Percentiles rank a stretch among this genome's conserved stretches.
Evolutionary conservation across 2,888 invertebrate species (phyloP).

Genomic region (Amiota communis): DNA sequence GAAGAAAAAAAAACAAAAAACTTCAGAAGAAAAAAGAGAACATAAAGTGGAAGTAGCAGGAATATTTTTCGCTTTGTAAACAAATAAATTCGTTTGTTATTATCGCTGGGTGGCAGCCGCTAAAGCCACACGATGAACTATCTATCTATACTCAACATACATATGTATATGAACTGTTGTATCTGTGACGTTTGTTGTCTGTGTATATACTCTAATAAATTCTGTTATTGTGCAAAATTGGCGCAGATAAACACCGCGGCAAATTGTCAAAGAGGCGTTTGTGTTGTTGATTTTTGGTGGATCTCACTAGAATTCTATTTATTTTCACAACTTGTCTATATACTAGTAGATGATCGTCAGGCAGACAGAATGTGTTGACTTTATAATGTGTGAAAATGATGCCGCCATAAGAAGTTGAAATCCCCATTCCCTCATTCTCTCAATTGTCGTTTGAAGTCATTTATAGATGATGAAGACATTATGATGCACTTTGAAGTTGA

Average conservation of each 20-base stretch:
- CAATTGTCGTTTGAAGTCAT: background rate
- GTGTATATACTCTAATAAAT: conserved; percentile 12
- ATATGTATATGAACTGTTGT: no score
- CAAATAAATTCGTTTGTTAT: conserved; percentile 65
- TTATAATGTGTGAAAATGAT: conserved; percentile 2
- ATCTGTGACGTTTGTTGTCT: no score
- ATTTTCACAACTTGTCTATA: background rate
- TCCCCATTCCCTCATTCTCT: background rate
- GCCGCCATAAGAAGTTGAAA: conserved; percentile 18
- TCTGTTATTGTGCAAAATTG: background rate
- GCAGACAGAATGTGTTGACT: background rate
- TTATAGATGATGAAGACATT: background rate
- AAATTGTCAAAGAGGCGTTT: conserved; percentile 13
- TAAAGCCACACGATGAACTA: background rate
- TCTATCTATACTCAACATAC: no score
- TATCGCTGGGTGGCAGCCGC: conserved; percentile 59
- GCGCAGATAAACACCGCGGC: conserved; percentile 11
- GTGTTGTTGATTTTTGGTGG: conserved; percentile 11
- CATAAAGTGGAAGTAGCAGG: background rate
- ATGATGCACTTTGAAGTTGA: conserved; percentile 10
- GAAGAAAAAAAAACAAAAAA: background rate
- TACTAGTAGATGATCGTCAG: background rate
- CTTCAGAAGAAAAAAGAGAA: background rate
- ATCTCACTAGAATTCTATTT: background rate
- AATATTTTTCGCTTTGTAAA: conserved; percentile 38